These are phyloP conservation scores for Capitulum mitella DNA, from an alignment of 2,888 invertebrate species.

Conservation along the genomic window DNA sequence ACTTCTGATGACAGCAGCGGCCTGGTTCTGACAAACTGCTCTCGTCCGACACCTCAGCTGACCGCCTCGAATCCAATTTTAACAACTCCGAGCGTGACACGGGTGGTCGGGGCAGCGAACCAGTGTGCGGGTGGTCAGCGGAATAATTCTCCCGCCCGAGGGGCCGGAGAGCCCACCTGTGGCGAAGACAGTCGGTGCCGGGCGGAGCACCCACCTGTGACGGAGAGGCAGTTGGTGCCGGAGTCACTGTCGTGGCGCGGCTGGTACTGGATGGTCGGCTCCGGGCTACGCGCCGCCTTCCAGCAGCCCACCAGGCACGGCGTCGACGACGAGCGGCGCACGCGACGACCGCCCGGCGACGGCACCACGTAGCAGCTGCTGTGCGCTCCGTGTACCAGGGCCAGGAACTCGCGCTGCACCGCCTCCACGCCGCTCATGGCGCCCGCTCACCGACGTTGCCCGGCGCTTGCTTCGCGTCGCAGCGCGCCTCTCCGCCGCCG, in stretches of 20 bases:
- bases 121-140: no score
- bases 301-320: constrained; percentile 22
- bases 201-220: neutral
- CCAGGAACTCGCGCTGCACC: constrained; percentile 15
- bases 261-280: constrained; percentile 22
- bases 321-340: constrained; percentile 11
- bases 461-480: neutral
- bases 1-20: no score
- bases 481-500: no score
- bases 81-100: no score
- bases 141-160: no score
- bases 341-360: neutral
- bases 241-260: neutral
- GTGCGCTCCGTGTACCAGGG: neutral
- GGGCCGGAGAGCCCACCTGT: no score
- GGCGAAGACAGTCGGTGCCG: no score
- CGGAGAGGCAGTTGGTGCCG: neutral
- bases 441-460: neutral
- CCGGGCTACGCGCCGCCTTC: constrained; percentile 6
- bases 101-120: no score
- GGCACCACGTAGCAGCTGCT: neutral
- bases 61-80: no score
- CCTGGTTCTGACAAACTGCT: no score
- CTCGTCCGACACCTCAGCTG: no score
- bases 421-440: constrained; percentile 13